Base-by-base conservation (phyloP, 2,797 vertebrate species). In the Ammospiza maritima region DNA sequence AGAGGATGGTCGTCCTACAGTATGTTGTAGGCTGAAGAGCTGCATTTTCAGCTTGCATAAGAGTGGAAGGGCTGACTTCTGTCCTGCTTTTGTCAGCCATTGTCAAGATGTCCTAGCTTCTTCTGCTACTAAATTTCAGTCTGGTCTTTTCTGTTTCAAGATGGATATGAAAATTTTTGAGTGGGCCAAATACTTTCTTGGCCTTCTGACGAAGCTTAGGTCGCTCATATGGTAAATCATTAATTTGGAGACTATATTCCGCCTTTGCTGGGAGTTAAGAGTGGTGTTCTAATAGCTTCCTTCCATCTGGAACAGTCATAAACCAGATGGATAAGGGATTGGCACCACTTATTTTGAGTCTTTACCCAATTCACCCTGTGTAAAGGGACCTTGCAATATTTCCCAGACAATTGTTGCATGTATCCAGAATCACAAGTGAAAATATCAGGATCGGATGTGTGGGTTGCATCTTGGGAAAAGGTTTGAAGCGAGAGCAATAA, bases 131-230 rank as follows among this genome's bases (percentile, higher is more conserved):
- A 93, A 95, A 88, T 96, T 97, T 97, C 94, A 89, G 93, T 97
- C 85, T 96, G 92, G 54, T 94, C 95, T 94, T 92, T 97, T 96
- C 95, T 42, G 3, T 95, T 90, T 82, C 13, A 32, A 90, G 97
- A 90, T 20, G 27, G 54, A 97, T 96, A 58, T 94, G 96, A 97
- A 96, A 89, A 90, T 96, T 97, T 96, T 93, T 34, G 64, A 97
- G 97, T 94, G 94, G 96, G 97, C 96, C 96, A 97, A 97, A 96
- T 97, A 97, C 74, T 94, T 96, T 85, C 88, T 95, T 96, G 94
- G 91, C 96, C 94, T 94, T 94, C 72, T 91, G 71, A 94, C 2
- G 80, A 91, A 89, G 91, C 87, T 93, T 92, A 53, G 93, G 93
- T 91, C 25, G 36, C 82, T 96, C 94, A 89, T 94, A 91, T 94